Conservation (phyloP, 1,140 invertebrate genomes). For the Lamellibrachia luymesi region DNA sequence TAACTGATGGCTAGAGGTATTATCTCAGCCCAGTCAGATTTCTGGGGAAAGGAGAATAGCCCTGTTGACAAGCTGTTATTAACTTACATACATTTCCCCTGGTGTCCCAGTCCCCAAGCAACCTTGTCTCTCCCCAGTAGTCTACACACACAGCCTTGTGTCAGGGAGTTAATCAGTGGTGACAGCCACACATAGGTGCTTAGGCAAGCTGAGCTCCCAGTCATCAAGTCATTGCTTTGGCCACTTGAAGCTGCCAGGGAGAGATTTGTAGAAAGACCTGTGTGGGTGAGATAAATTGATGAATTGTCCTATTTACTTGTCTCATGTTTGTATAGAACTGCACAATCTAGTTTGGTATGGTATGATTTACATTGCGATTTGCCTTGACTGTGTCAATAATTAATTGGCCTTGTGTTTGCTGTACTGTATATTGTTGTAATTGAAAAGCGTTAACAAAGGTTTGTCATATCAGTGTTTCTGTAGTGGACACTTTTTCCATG, state of each 20-base stretch:
- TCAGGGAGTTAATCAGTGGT: not conserved
- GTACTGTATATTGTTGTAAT: not conserved
- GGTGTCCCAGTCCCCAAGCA: not conserved
- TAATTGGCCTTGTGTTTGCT: not conserved
- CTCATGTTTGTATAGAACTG: not conserved
- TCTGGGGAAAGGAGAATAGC: not conserved
- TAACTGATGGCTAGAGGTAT: not conserved
- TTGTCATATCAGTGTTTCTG: not conserved
- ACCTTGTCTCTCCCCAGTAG: not conserved
- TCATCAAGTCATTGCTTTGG: not conserved
- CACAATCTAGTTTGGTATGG: not conserved
- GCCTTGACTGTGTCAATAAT: not conserved
- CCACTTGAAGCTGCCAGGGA: not conserved
- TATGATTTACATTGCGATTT: not conserved
- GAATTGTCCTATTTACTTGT: constrained; percentile 1
- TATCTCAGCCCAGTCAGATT: not conserved
- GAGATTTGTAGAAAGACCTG: not conserved
- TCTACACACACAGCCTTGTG: not conserved
- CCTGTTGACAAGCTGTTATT: constrained; percentile 1
- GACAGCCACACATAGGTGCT: not conserved
- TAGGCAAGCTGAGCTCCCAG: not conserved
- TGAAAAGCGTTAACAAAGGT: too few species aligned
- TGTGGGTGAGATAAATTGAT: not conserved
- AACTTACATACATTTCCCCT: not conserved
- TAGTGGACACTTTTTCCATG: not conserved